These are phyloP conservation scores for Aleiodes leptofemur DNA, from an alignment of 2,888 invertebrate genomes.

Conservation along the genomic window DNA sequence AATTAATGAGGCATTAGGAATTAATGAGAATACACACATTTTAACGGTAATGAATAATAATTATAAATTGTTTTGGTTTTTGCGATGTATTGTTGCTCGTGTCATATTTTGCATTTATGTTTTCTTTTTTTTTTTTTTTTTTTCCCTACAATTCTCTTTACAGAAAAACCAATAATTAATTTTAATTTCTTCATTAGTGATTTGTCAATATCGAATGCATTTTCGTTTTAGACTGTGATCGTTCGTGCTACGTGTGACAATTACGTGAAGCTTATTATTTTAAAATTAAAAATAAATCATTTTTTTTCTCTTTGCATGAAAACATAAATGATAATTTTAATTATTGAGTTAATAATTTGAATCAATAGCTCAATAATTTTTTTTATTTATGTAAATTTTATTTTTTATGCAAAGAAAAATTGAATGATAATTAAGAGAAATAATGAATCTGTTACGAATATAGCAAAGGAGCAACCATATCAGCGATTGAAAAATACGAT, in stretches of 20 bases:
- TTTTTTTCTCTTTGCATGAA: background rate
- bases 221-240: conserved; percentile 53
- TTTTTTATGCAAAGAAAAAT: conserved; percentile 21
- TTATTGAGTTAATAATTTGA: background rate
- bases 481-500: conserved; percentile 47
- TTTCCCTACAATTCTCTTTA: conserved; percentile 23
- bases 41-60: conserved; percentile 20
- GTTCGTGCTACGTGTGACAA: conserved; percentile 46
- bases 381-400: conserved; percentile 4
- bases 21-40: conserved; percentile 59
- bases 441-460: conserved; percentile 28
- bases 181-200: conserved; percentile 23
- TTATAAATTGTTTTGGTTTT: conserved; percentile 38
- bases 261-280: conserved; percentile 43
- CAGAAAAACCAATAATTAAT: conserved; percentile 1
- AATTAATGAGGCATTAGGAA: conserved; percentile 71
- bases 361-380: background rate
- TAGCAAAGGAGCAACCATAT: conserved; percentile 51
- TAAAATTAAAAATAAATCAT: background rate
- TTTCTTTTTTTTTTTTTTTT: conserved; percentile 25
- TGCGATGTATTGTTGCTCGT: conserved; percentile 48
- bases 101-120: conserved; percentile 52
- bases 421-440: conserved; percentile 11
- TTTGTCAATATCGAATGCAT: conserved; percentile 41
- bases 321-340: conserved; percentile 21